Evolutionary conservation across 2,888 invertebrate genomes (phyloP).

Genomic region (Syrista parreyssii): DNA sequence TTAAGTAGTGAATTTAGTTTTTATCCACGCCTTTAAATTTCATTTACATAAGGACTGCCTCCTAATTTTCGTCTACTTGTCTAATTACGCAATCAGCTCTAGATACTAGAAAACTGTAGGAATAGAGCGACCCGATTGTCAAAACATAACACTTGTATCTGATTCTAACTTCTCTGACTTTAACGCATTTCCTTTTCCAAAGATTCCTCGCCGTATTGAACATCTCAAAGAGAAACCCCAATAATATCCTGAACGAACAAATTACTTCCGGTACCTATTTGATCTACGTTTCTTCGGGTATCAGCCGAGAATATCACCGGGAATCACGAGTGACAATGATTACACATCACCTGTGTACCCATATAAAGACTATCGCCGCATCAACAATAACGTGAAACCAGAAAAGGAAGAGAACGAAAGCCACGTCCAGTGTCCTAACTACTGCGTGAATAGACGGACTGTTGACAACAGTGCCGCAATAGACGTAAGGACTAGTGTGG

Average conservation of each 20-base stretch:
- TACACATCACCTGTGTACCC: conserved; percentile 54
- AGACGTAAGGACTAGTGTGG: conserved; percentile 64
- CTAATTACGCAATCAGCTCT: not conserved
- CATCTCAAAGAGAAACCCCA: not conserved
- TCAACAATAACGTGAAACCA: conserved; percentile 35
- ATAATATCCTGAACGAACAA: not conserved
- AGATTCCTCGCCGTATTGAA: not conserved
- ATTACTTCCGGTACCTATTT: not conserved
- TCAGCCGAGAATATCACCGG: not conserved
- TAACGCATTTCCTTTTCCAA: not conserved
- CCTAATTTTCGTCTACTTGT: not conserved
- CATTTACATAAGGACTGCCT: not conserved
- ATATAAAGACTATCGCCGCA: conserved; percentile 32
- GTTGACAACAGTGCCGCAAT: conserved; percentile 53
- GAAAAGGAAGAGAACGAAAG: conserved; percentile 46
- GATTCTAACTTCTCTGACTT: not conserved
- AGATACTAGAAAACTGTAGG: not conserved
- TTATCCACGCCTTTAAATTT: not conserved
- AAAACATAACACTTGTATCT: not conserved
- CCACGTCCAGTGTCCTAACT: conserved; percentile 40
- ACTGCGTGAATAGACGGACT: conserved; percentile 45
- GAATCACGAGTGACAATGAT: not conserved
- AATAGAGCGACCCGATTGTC: not conserved
- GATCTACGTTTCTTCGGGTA: not conserved
- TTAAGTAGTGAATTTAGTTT: not conserved